Base-by-base conservation (phyloP, 2,113 vertebrate species). In the Coptodon rendalli region DNA sequence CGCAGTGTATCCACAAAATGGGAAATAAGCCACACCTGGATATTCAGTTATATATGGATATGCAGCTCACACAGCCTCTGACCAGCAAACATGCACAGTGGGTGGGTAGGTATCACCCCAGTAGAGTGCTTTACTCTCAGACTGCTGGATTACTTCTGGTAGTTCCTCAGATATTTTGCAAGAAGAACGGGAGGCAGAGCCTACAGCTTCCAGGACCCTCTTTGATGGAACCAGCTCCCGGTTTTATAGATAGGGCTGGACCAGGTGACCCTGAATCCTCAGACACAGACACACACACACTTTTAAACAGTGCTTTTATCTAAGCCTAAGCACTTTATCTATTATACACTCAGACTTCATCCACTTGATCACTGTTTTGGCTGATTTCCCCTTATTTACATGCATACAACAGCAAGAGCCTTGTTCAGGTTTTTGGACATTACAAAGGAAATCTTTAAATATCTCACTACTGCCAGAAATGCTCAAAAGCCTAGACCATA, bases 341-440 rank as follows among this genome's bases (percentile, higher is more conserved):
- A 48, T 16, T 16, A 48, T 17, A 17, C 14, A 48, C 3, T 7
- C 45, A 17, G 6, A 48, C 17, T 24, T 10, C 53, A 11, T 22
- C 53, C n/a, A 24, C 22, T 1, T 5, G 24, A 57, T 16, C 17
- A 38, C 61, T 38, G 31, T 7, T 38, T 66, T 66, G 0, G 59
- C 17, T n/a, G 31, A 36, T 36, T 36, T 63, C 9, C 17, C 31
- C 59, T n/a, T 17, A 36, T 63, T n/a, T 63, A 34, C 31, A 36
- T 11, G 9, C 17, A 63, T 6, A 19, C 0, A 36, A n/a, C 17
- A 66, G 31, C 31, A 38, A 66, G 2, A n/a, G 0, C 0, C 61
- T 36, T 34, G 10, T 12, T 66, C 17, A 38, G 31, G 16, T 1
- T 36, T 34, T 36, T n/a, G 31, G 31, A n/a, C 16, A 34, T 36